Base-by-base conservation (phyloP, 1,140 invertebrate genomes). In the Tetramorium alpestre region DNA sequence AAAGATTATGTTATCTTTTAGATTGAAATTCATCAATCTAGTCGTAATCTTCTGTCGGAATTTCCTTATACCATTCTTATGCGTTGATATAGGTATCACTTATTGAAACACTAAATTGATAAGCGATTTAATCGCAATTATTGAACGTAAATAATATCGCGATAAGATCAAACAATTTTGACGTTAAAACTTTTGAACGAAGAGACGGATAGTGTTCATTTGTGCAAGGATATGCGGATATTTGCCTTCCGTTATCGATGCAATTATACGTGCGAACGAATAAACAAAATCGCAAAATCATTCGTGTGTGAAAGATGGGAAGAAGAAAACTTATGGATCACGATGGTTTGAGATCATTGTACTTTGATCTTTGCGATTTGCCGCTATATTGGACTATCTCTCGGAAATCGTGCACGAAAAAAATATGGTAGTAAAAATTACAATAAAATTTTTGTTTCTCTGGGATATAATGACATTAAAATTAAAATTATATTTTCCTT, bases 141-240 rank as follows among this genome's bases (percentile, higher is more conserved):
- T 60, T 25, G 56, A 77, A 44, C 4, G n/a, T 44, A 76, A 77
- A 64, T 77, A 77, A 62, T n/a, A 28, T 25, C 16, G 73, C 8
- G 22, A 25, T 58, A 41, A 62, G 22, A 25, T 22, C 0, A 28
- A 28, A 60, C 22, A 22, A 25, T 60, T 44, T 22, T 41, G 8
- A 67, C n/a, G n/a, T 41, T 67, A 41, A 44, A 5, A 67, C 44
- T 60, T 76, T n/a, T 22, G 38, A 60, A 62, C 73, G 16, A 62
- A 65, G 18, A 65, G 13, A 58, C 54, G 8, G 10, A 28, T 75
- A 75, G 28, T 44, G 13, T 67, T 44, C 11, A 22, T 44, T 67
- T 67, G 10, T n/a, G 5, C 6, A 38, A 41, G 54, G 38, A 33
- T 16, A 0, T 28, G 16, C 8, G 13, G 38, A 64, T 33, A 10